phyloP scores from a whole-genome alignment of 2,113 vertebrate species.

The Dicerorhinus sumatrensis region DNA sequence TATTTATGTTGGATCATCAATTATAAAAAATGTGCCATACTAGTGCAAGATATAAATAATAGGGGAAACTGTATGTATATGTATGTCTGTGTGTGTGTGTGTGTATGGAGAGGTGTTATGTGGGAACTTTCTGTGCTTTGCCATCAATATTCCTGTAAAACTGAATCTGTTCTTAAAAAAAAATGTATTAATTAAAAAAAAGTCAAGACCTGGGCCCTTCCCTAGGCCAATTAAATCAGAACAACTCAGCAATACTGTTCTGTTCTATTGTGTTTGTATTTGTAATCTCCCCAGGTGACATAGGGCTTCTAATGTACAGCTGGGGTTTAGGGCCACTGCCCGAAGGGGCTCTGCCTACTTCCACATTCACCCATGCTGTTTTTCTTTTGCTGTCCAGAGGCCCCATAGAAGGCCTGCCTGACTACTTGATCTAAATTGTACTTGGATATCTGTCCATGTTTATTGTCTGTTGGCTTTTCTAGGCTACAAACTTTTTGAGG shows the following conservation, averaged over 20 bases:
- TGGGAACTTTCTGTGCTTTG: neutral
- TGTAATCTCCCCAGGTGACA: neutral
- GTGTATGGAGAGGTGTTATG: neutral
- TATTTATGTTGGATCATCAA: neutral
- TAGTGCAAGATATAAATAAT: neutral
- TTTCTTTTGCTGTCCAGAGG: neutral
- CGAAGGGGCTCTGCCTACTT: rapidly evolving
- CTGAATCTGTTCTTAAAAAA: neutral
- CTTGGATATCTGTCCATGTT: neutral
- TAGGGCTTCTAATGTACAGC: rapidly evolving
- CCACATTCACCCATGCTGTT: rapidly evolving
- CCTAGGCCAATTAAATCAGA: neutral
- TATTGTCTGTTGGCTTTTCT: neutral
- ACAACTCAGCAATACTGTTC: neutral
- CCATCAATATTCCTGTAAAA: neutral
- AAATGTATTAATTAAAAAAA: neutral
- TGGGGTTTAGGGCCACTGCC: rapidly evolving
- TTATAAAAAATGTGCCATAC: neutral
- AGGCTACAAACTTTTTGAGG: neutral
- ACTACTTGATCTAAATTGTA: neutral
- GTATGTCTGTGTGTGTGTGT: neutral
- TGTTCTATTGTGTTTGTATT: neutral
- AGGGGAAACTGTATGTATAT: neutral
- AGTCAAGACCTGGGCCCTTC: neutral
- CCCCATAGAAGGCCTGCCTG: neutral